These are phyloP conservation scores for Ceuthmochares aereus DNA, from an alignment of 2,113 vertebrate species.

Conservation along the genomic window DNA sequence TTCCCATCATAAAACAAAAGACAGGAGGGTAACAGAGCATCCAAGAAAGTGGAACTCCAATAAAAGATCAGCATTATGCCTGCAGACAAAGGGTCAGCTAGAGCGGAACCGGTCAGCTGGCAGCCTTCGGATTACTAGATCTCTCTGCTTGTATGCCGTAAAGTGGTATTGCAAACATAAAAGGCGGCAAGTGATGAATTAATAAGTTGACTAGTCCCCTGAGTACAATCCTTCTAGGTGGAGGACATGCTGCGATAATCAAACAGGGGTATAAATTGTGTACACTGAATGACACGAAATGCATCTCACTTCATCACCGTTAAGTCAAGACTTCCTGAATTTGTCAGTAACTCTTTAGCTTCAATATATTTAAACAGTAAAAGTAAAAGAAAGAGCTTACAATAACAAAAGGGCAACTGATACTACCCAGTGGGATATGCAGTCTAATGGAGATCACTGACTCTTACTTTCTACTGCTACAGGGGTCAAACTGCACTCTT, in stretches of 20 bases:
- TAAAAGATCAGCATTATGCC: slow-evolving; percentile 81
- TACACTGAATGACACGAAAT: slow-evolving; percentile 68
- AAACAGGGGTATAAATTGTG: slow-evolving; percentile 83
- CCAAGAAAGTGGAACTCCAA: slow-evolving; percentile 52
- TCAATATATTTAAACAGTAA: slow-evolving; percentile 72
- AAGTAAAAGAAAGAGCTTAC: slow-evolving; percentile 68
- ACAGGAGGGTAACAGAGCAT: slow-evolving; percentile 46
- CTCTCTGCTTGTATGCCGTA: slow-evolving; percentile 77
- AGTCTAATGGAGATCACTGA: slow-evolving; percentile 60
- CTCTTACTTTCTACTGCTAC: slow-evolving; percentile 59
- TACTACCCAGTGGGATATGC: slow-evolving; percentile 65
- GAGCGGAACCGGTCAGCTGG: slow-evolving; percentile 82
- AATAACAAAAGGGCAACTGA: slow-evolving; percentile 70
- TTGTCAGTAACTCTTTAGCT: slow-evolving; percentile 71
- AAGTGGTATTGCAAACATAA: slow-evolving; percentile 77
- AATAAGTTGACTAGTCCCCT: slow-evolving; percentile 86
- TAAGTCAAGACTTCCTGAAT: slow-evolving; percentile 77
- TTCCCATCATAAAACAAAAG: slow-evolving; percentile 75
- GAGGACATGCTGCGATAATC: slow-evolving; percentile 82
- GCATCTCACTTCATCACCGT: slow-evolving; percentile 70
- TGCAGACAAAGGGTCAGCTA: slow-evolving; percentile 84
- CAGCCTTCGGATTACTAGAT: slow-evolving; percentile 80
- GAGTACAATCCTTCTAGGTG: slow-evolving; percentile 84
- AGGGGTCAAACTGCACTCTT: slow-evolving; percentile 44
- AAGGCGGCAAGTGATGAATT: slow-evolving; percentile 85